phyloP scores from a whole-genome alignment of 2,113 vertebrate genomes.

The Megaceryle maxima region DNA sequence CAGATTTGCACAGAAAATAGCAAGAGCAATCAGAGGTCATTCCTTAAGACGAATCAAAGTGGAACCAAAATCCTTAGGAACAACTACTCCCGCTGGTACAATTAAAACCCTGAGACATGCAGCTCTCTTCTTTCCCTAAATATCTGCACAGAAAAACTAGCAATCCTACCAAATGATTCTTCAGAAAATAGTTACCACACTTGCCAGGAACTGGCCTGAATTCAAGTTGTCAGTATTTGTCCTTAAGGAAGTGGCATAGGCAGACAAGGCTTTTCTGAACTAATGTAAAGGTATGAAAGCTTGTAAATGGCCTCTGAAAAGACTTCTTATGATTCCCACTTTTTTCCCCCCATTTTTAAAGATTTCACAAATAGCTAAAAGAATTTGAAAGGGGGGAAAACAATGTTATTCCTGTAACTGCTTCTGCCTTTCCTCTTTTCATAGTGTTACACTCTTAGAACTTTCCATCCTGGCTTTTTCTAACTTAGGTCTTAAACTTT shows the following conservation, averaged over 20 bases:
- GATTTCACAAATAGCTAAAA: neutral
- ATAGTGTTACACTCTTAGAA: neutral
- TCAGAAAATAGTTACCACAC: neutral
- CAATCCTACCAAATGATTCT: neutral
- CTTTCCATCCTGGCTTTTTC: neutral
- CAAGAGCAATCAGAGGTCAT: neutral
- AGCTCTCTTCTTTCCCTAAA: neutral
- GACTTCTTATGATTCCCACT: neutral
- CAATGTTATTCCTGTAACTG: neutral
- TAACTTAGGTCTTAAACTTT: neutral
- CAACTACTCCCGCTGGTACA: neutral
- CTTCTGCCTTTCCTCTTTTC: neutral
- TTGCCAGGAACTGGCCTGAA: neutral
- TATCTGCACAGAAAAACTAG: neutral
- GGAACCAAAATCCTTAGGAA: neutral
- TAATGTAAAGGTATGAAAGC: neutral
- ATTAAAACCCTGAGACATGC: neutral
- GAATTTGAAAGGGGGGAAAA: accelerated
- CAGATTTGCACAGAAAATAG: neutral
- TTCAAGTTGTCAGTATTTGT: neutral
- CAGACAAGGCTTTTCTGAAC: neutral
- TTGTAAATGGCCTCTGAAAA: neutral
- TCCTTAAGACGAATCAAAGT: neutral
- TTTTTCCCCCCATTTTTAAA: neutral
- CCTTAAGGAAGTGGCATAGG: neutral